phyloP scores from a whole-genome alignment of 2,113 vertebrate species.

The Brienomyrus longianalis region DNA sequence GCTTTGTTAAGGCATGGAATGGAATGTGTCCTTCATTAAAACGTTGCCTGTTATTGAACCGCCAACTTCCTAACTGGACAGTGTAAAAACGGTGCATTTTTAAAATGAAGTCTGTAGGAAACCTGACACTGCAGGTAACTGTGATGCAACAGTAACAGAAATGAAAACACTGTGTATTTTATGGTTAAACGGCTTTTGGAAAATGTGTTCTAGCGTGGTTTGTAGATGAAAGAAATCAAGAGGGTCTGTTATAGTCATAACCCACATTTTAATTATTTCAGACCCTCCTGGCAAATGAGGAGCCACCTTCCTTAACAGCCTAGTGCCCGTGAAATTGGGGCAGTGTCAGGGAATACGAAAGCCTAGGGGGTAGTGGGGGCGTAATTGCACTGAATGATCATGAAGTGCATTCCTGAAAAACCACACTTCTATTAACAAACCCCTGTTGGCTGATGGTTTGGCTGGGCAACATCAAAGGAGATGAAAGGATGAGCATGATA shows the following conservation, averaged over 20 bases:
- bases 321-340: background rate
- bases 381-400: background rate
- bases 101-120: background rate
- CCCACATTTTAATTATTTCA: background rate
- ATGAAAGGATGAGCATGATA: background rate
- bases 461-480: background rate
- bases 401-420: background rate
- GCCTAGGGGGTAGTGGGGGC: background rate
- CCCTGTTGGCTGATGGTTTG: background rate
- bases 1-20: background rate
- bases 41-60: background rate
- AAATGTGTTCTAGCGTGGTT: background rate
- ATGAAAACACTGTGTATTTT: background rate
- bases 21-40: slow-evolving; percentile 1
- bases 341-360: background rate
- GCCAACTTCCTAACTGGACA: background rate
- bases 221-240: background rate
- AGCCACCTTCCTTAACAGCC: background rate
- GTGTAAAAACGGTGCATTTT: background rate
- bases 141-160: background rate
- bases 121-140: background rate
- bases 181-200: background rate
- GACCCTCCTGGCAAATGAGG: background rate
- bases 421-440: background rate
- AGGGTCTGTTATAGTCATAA: background rate